phyloP scores from a whole-genome alignment of 2,888 invertebrate species.

The Orchestes rusci region DNA sequence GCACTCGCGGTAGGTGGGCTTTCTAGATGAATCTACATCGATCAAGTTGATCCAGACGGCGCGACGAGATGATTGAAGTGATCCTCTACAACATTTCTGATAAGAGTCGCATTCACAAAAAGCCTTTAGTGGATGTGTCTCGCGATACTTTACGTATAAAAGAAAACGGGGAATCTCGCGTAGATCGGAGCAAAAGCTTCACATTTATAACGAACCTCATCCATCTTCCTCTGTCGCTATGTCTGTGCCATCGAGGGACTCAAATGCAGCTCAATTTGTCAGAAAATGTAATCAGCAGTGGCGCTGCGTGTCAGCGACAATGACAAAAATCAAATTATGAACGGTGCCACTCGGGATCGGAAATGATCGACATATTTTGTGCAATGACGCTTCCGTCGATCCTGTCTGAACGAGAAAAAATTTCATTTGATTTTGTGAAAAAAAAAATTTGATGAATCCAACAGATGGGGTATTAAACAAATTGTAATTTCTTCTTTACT shows the following conservation, averaged over 20 bases:
- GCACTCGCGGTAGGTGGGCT: conserved; percentile 26
- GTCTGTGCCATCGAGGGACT: conserved; percentile 28
- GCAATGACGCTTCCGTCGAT: no score
- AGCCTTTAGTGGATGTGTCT: conserved; percentile 38
- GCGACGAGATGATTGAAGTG: conserved; percentile 43
- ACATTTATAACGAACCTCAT: conserved; percentile 51
- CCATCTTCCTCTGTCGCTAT: conserved; percentile 44
- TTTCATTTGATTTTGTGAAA: no score
- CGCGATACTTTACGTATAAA: conserved; percentile 44
- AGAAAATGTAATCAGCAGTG: conserved; percentile 44
- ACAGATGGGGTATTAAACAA: no score
- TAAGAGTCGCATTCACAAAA: conserved; percentile 39
- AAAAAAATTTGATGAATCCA: no score
- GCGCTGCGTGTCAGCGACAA: conserved; percentile 19
- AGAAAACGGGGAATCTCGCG: conserved; percentile 44
- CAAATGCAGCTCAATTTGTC: conserved; percentile 50
- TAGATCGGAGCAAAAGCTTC: conserved; percentile 46
- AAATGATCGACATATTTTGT: no score
- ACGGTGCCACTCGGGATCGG: conserved; percentile 6
- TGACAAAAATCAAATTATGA: conserved; percentile 24
- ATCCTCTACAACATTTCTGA: conserved; percentile 44
- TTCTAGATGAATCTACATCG: conserved; percentile 32
- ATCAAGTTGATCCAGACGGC: conserved; percentile 34
- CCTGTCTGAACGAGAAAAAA: no score
- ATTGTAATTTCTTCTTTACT: no score